These are phyloP conservation scores for Neodiprion pinetum DNA, from an alignment of 1,140 invertebrate genomes.

Conservation along the genomic window DNA sequence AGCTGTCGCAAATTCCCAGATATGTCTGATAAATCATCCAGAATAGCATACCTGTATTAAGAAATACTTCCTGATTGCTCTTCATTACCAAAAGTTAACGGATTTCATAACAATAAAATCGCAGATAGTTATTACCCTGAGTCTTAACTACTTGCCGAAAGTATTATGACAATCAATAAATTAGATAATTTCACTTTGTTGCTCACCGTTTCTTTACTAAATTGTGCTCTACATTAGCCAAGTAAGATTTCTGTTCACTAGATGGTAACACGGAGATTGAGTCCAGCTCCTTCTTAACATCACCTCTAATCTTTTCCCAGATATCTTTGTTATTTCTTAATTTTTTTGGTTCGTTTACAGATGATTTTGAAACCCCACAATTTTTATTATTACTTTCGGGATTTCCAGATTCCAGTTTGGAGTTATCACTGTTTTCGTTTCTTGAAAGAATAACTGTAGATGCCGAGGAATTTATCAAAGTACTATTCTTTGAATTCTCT, in stretches of 20 bases:
- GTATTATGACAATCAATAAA: background rate
- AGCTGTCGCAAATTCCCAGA: slow-evolving; percentile 49
- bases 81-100: background rate
- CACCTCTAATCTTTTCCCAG: slow-evolving; percentile 36
- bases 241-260: slow-evolving; percentile 36
- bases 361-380: too few species aligned
- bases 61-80: background rate
- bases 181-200: background rate
- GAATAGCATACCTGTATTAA: slow-evolving; percentile 43
- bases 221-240: slow-evolving; percentile 43
- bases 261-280: slow-evolving; percentile 19
- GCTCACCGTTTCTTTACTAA: slow-evolving; percentile 51
- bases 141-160: slow-evolving; percentile 3
- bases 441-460: slow-evolving; percentile 3
- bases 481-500: background rate
- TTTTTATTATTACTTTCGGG: background rate
- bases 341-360: background rate
- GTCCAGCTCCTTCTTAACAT: slow-evolving; percentile 38
- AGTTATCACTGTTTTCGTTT: background rate
- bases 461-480: background rate
- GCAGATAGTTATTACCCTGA: background rate
- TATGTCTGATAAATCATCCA: slow-evolving; percentile 51
- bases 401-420: background rate
- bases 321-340: slow-evolving; percentile 24
- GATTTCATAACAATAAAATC: background rate